Base-by-base conservation (phyloP, 1,140 invertebrate genomes). In the Hyles euphorbiae region DNA sequence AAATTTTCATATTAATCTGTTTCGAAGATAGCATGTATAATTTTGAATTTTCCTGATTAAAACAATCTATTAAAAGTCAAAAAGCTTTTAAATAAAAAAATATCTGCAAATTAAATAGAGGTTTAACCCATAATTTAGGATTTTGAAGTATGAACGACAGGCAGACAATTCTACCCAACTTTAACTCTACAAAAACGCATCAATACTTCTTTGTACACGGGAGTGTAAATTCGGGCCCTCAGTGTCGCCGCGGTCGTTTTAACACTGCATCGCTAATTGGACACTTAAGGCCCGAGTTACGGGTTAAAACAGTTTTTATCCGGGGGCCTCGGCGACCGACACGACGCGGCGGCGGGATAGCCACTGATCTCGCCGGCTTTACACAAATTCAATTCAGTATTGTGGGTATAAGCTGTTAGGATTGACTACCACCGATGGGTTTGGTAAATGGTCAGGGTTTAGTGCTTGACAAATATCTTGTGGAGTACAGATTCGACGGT, bases 191-290 rank as follows among this genome's bases (percentile, higher is more conserved):
- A 56, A 34, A 71, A 83, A 74, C 49, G 75, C 81, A 79, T 85
- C 78, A 82, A 83, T 76, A 72, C 70, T 70, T 77, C 78, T 84
- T 81, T 82, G 81, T 80, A 65, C 70, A 53, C 9, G 60, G 60
- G 65, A 73, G 80, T 83, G 82, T 85, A 81, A 84, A 83, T 83
- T 84, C 67, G 78, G 79, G 67, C 71, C 69, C 65, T 75, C 67
- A 72, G 75, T 87, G 83, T 87, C 83, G 72, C 81, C 78, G 70
- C 63, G 66, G 74, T 81, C 82, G 78, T 84, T 87, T 87, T 87
- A 73, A 87, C 84, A 85, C 82, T 73, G 63, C 74, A 66, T 58
- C 63, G 81, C 82, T 87, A 87, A 87, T 87, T 87, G 81, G 74
- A 79, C 81, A 84, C 84, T 85, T 85, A 84, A 81, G 74, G 68